Percentiles rank a stretch among this genome's conserved stretches.
phyloP scores from a whole-genome alignment of 92 coral and sea anemone genomes.

The Meandrina meandrites region DNA sequence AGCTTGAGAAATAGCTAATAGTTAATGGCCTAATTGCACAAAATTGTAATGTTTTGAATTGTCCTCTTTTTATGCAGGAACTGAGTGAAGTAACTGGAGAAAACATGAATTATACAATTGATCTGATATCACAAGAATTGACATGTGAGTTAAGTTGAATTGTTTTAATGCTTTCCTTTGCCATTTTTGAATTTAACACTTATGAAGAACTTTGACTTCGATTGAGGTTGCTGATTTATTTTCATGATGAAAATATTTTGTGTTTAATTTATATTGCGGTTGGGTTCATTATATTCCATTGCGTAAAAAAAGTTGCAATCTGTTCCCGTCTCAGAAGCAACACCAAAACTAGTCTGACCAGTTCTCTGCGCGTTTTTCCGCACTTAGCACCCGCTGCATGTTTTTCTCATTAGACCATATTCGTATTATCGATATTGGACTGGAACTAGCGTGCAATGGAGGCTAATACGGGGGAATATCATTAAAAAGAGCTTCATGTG shows the following conservation, averaged over 20 bases:
- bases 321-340: too few species aligned
- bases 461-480: too few species aligned
- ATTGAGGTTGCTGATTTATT: background rate
- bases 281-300: background rate
- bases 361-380: too few species aligned
- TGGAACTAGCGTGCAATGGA: too few species aligned
- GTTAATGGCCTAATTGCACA: background rate
- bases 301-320: background rate
- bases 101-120: slow-evolving; percentile 71
- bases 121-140: slow-evolving; percentile 61
- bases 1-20: background rate
- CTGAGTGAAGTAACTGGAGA: slow-evolving; percentile 61
- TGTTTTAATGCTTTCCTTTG: background rate
- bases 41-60: background rate
- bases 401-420: too few species aligned
- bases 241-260: background rate
- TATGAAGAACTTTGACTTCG: background rate
- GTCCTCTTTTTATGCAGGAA: slow-evolving; percentile 48
- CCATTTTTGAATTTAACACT: background rate
- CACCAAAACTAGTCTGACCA: too few species aligned
- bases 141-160: slow-evolving; percentile 42
- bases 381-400: too few species aligned
- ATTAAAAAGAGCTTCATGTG: too few species aligned
- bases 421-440: too few species aligned
- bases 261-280: too few species aligned